A percentile compares a stretch with the other conserved stretches of the same genome.
phyloP scores from a whole-genome alignment of 2,888 invertebrate genomes.

The Dryobota labecula region DNA sequence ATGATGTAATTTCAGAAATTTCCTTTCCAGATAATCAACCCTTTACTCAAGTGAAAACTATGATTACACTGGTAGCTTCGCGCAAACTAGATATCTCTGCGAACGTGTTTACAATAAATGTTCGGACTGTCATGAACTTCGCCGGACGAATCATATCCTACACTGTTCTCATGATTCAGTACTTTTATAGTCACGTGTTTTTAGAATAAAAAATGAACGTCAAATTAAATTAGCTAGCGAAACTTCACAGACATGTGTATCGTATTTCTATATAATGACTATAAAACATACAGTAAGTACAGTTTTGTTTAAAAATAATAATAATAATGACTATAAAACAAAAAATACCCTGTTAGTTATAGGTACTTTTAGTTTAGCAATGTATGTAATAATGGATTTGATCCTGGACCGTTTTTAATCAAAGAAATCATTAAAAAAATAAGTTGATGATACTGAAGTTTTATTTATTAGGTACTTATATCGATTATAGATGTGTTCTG shows the following conservation, averaged over 20 bases:
- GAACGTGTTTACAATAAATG: slow-evolving; percentile 73
- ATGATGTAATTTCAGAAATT: not conserved
- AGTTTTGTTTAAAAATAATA: no score
- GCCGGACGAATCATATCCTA: slow-evolving; percentile 77
- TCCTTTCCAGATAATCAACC: slow-evolving; percentile 73
- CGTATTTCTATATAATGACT: no score
- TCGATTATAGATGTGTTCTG: not conserved
- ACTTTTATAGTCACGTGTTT: slow-evolving; percentile 73
- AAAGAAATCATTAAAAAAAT: no score
- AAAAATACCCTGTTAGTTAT: not conserved
- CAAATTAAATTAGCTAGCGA: not conserved
- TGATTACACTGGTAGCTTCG: slow-evolving; percentile 74
- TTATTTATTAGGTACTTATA: not conserved
- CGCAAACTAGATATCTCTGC: slow-evolving; percentile 76
- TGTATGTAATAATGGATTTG: not conserved
- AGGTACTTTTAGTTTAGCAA: not conserved
- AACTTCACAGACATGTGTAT: not conserved
- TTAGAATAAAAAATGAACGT: slow-evolving; percentile 43
- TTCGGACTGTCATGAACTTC: slow-evolving; percentile 72
- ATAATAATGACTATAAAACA: not conserved
- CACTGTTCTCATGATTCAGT: slow-evolving; percentile 78
- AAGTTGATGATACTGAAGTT: not conserved
- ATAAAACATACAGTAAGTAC: no score
- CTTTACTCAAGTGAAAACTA: slow-evolving; percentile 73
- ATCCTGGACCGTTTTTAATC: no score